These are phyloP conservation scores for Drosophila pectinifera DNA, from an alignment of 1,140 invertebrate genomes.

Conservation along the genomic window DNA sequence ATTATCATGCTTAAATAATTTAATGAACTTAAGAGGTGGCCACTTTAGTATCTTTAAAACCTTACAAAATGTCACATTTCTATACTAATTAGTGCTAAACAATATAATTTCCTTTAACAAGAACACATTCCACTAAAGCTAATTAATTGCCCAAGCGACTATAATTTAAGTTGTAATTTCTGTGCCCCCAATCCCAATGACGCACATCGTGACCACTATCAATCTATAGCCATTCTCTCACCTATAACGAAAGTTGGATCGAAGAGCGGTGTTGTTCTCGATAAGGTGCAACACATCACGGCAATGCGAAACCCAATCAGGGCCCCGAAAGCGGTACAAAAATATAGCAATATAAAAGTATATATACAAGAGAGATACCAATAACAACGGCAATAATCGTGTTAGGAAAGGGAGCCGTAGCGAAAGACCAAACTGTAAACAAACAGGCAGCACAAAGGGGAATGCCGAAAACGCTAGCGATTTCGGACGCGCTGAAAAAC, in stretches of 20 bases:
- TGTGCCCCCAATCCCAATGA: constrained; percentile 15
- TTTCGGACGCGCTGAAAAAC: constrained; percentile 7
- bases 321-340: constrained; percentile 15
- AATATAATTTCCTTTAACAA: not conserved
- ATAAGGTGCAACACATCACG: constrained; percentile 27
- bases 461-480: constrained; percentile 31
- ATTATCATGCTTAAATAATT: too few relatives aligned
- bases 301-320: constrained; percentile 23
- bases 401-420: constrained; percentile 34
- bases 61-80: not conserved
- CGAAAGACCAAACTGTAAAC: constrained; percentile 39
- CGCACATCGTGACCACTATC: constrained; percentile 28
- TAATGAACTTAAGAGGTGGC: not conserved
- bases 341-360: constrained; percentile 1
- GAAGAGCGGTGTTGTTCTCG: constrained; percentile 9
- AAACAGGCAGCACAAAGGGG: constrained; percentile 29
- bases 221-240: constrained; percentile 10
- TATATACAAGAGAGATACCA: constrained; percentile 1
- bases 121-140: not conserved
- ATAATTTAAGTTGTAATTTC: not conserved
- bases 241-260: constrained; percentile 19
- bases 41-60: not conserved
- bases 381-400: constrained; percentile 30
- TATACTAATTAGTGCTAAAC: constrained; percentile 5
- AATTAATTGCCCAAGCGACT: constrained; percentile 3